phyloP scores from a whole-genome alignment of 2,797 vertebrate genomes.

The Garrulus glandarius region DNA sequence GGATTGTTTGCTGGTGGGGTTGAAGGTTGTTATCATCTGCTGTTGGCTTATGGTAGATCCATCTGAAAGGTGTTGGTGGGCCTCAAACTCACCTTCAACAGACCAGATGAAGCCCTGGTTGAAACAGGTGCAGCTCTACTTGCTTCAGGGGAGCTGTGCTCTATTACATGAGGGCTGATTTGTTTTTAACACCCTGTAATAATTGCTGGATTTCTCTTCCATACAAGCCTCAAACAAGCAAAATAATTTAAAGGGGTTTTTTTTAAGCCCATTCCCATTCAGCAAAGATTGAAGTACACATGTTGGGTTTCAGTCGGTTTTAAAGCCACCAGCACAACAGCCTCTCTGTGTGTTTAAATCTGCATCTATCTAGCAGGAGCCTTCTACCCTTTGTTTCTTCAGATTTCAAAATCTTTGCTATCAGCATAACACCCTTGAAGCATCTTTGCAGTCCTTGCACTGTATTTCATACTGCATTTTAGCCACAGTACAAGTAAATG shows the following conservation, averaged over 20 bases:
- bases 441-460: not conserved
- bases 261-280: not conserved
- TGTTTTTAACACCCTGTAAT: slow-evolving; percentile 19
- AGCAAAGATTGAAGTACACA: not conserved
- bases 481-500: not conserved
- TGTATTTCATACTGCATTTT: not conserved
- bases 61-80: slow-evolving; percentile 58
- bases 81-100: slow-evolving; percentile 18
- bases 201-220: not conserved
- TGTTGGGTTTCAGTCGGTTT: not conserved
- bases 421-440: not conserved
- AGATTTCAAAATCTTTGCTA: not conserved
- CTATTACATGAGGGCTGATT: not conserved
- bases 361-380: not conserved
- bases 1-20: not conserved
- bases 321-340: not conserved
- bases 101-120: slow-evolving; percentile 20
- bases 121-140: slow-evolving; percentile 35
- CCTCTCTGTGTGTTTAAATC: fast-evolving
- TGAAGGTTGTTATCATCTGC: slow-evolving; percentile 49
- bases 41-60: slow-evolving; percentile 57
- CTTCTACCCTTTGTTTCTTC: not conserved
- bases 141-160: slow-evolving; percentile 30
- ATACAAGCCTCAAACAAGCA: not conserved
- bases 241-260: not conserved